Conservation (phyloP, 2,797 vertebrate species). For the Poeciliopsis gracilis region DNA sequence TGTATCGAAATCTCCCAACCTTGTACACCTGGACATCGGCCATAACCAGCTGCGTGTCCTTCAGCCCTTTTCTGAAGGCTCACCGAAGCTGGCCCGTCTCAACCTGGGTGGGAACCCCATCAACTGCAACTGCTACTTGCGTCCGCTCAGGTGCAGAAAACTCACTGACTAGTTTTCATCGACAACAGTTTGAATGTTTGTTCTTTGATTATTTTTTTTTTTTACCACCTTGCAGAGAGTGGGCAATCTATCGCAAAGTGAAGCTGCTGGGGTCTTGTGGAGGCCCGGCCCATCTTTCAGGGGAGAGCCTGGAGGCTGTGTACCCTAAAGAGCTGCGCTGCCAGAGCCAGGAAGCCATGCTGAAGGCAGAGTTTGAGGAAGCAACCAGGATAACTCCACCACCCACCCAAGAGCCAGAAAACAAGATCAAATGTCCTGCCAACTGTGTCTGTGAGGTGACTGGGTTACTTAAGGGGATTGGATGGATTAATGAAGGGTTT, state of each 20-base stretch:
- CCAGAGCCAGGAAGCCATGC: conserved; percentile 74
- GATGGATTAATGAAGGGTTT: neutral
- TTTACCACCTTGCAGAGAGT: conserved; percentile 63
- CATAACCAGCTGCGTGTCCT: conserved; percentile 88
- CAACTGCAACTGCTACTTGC: conserved; percentile 89
- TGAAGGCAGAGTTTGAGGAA: conserved; percentile 76
- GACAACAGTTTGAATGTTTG: neutral
- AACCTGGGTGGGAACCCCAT: conserved; percentile 88
- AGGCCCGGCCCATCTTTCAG: conserved; percentile 81
- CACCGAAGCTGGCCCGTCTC: conserved; percentile 78
- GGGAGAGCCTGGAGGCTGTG: conserved; percentile 85
- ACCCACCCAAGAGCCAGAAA: conserved; percentile 18
- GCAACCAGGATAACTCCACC: conserved; percentile 48
- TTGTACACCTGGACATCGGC: conserved; percentile 87
- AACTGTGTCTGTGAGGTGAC: conserved; percentile 85
- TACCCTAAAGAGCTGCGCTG: conserved; percentile 84
- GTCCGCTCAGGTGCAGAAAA: conserved; percentile 77
- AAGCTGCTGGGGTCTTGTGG: conserved; percentile 82
- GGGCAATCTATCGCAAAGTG: conserved; percentile 80
- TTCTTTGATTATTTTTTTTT: neutral
- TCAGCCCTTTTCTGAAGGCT: conserved; percentile 83
- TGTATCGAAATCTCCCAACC: conserved; percentile 82
- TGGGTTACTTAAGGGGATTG: neutral
- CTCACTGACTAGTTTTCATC: neutral
- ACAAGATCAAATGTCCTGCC: conserved; percentile 82